Evolutionary conservation across 1,140 invertebrate genomes (phyloP).

Genomic region (Lethrus apterus): DNA sequence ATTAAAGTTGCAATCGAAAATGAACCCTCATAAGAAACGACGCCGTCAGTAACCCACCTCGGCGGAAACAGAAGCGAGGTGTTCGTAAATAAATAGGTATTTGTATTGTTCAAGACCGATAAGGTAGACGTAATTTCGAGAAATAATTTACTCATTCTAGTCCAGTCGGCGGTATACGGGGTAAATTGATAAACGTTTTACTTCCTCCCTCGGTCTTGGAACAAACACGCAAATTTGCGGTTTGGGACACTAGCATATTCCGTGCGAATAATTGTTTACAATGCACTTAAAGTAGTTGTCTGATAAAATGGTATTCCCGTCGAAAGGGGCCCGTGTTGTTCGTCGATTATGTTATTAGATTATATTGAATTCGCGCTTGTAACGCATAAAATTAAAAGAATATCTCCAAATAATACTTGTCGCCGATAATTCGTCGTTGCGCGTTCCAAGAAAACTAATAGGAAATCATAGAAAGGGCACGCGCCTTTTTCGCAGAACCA

Average conservation of each 20-base stretch:
- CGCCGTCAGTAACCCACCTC: no score
- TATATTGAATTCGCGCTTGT: slow-evolving; percentile 4
- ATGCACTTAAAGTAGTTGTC: slow-evolving; percentile 9
- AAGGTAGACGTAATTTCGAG: slow-evolving; percentile 11
- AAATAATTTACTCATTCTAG: slow-evolving; percentile 12
- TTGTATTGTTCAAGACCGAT: slow-evolving; percentile 11
- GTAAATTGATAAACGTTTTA: slow-evolving; percentile 13
- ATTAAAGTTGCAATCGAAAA: no score
- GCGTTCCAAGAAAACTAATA: no score
- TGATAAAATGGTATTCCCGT: slow-evolving; percentile 7
- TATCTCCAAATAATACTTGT: no score
- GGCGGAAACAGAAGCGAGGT: not conserved
- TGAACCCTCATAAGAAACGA: no score
- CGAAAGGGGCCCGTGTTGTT: not conserved
- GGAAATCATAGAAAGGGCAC: no score
- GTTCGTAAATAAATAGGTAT: no score
- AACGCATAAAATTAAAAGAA: no score
- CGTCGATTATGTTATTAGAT: not conserved
- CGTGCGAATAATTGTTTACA: slow-evolving; percentile 13
- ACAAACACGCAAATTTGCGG: slow-evolving; percentile 9
- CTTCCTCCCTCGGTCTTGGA: slow-evolving; percentile 6
- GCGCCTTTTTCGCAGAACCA: no score
- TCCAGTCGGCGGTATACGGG: no score
- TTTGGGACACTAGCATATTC: slow-evolving; percentile 6
- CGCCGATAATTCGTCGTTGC: no score